These are phyloP conservation scores for Oreohelix idahoensis DNA, from an alignment of 1,140 invertebrate species.

Conservation along the genomic window DNA sequence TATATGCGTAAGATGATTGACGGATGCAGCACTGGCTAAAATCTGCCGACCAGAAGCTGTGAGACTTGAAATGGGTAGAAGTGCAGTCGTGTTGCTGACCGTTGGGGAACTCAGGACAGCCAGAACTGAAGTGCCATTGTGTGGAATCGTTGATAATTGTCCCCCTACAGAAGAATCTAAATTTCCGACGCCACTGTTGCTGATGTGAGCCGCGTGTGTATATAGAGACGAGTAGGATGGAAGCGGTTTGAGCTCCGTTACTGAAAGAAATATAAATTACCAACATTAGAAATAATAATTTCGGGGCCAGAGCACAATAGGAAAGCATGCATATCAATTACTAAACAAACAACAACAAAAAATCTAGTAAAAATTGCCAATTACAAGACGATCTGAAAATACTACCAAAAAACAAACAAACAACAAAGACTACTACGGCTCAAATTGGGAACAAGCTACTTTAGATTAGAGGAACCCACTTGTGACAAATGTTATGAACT, in stretches of 20 bases:
- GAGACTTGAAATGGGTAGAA: slow-evolving; percentile 47
- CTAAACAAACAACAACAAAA: too few relatives aligned
- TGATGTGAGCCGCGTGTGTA: background rate
- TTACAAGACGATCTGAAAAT: too few relatives aligned
- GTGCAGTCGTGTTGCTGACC: slow-evolving; percentile 19
- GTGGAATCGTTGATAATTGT: slow-evolving; percentile 1
- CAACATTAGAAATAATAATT: too few relatives aligned
- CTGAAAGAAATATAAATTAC: background rate
- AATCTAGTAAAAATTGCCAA: too few relatives aligned
- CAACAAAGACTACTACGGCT: too few relatives aligned
- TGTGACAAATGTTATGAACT: too few relatives aligned
- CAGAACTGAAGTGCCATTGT: slow-evolving; percentile 42
- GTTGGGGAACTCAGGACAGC: slow-evolving; percentile 41
- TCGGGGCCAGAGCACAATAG: too few relatives aligned
- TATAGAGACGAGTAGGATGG: slow-evolving; percentile 34
- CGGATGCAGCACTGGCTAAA: background rate
- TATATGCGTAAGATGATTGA: slow-evolving; percentile 37
- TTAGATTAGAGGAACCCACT: too few relatives aligned
- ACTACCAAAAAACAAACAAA: too few relatives aligned
- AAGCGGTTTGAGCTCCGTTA: background rate
- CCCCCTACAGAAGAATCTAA: background rate
- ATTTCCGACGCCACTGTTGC: background rate
- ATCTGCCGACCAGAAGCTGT: slow-evolving; percentile 34
- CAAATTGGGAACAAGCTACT: too few relatives aligned
- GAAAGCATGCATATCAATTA: too few relatives aligned